Percentiles rank a stretch among this genome's conserved stretches.
phyloP scores from a whole-genome alignment of 1,140 invertebrate species.

The Cotesia typhae region DNA sequence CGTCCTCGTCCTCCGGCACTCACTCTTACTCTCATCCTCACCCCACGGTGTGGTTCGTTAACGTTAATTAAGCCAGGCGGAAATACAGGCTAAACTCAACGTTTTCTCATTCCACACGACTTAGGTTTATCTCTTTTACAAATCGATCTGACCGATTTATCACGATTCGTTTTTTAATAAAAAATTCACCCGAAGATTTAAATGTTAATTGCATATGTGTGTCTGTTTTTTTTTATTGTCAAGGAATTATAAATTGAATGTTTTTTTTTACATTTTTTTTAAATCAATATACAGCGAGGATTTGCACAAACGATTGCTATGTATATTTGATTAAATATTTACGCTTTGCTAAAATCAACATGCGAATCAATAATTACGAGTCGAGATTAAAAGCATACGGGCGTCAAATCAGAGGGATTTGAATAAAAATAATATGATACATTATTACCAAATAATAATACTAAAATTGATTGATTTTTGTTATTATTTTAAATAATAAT shows the following conservation, averaged over 20 bases:
- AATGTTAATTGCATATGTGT: too few relatives aligned
- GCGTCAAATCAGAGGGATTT: slow-evolving; percentile 19
- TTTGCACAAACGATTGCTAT: not conserved
- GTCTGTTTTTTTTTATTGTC: too few relatives aligned
- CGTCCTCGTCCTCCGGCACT: not conserved
- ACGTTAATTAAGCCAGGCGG: slow-evolving; percentile 45
- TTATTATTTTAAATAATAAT: not conserved
- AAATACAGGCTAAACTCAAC: slow-evolving; percentile 12
- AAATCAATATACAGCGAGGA: too few relatives aligned
- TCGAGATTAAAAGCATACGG: slow-evolving; percentile 50
- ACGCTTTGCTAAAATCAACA: slow-evolving; percentile 40
- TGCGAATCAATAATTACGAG: slow-evolving; percentile 54
- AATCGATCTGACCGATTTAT: not conserved
- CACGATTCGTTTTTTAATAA: not conserved
- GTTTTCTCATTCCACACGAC: not conserved
- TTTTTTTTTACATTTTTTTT: not conserved
- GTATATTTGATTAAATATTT: slow-evolving; percentile 50
- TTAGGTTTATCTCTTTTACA: not conserved
- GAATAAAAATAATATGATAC: slow-evolving; percentile 13
- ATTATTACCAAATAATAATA: not conserved
- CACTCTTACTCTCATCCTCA: slow-evolving; percentile 20
- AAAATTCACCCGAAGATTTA: too few relatives aligned
- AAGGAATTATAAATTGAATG: too few relatives aligned
- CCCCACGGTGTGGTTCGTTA: slow-evolving; percentile 40
- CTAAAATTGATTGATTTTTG: not conserved